phyloP scores from a whole-genome alignment of 2,797 vertebrate genomes.

The Melanotaenia maccullochi region DNA sequence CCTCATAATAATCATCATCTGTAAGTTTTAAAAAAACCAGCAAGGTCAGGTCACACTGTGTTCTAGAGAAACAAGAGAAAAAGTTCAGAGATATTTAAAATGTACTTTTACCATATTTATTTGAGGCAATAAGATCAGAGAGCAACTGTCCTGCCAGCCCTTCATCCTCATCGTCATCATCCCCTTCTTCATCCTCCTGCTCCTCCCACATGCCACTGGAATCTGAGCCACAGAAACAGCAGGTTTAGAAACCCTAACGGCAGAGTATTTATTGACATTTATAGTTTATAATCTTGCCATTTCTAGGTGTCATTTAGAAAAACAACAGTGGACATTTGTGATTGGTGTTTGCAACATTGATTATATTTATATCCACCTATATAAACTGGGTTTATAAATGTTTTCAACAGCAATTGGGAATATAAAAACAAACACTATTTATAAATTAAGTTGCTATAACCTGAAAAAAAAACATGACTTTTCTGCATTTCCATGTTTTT shows the following conservation, averaged over 20 bases:
- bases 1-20: slow-evolving; percentile 99
- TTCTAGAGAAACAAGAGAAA: not conserved
- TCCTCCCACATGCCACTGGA: slow-evolving; percentile 98
- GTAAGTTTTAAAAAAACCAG: slow-evolving; percentile 21
- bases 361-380: no score
- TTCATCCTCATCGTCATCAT: slow-evolving; percentile 84
- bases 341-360: no score
- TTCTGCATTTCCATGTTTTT: not conserved
- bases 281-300: no score
- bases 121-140: slow-evolving; percentile 95
- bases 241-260: not conserved
- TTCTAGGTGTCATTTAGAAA: no score
- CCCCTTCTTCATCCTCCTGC: slow-evolving; percentile 88
- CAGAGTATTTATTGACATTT: no score
- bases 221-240: slow-evolving; percentile 76
- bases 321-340: no score
- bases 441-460: no score
- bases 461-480: no score
- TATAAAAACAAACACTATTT: no score
- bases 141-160: slow-evolving; percentile 93
- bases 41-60: not conserved
- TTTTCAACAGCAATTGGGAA: no score
- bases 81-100: not conserved
- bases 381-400: no score
- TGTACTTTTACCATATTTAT: slow-evolving; percentile 90